Evolutionary conservation across 1,140 invertebrate species (phyloP).

Genomic region (Rhyacophila brunnea): DNA sequence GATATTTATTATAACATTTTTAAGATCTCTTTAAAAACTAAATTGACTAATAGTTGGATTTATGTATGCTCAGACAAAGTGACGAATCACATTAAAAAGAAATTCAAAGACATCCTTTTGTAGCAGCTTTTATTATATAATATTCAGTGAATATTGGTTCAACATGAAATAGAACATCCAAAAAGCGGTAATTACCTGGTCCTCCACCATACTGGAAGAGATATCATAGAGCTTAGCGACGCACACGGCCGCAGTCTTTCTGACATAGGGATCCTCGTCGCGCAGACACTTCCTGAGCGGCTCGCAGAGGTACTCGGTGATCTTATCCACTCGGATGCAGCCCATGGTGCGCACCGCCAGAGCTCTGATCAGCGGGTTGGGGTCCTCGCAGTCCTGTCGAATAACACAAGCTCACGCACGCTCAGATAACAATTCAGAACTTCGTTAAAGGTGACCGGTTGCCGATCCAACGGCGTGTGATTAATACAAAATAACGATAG

Average conservation of each 20-base stretch:
- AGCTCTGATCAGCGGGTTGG: constrained; percentile 97
- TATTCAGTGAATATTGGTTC: neutral
- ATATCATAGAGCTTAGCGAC: constrained; percentile 99
- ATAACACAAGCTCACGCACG: constrained; percentile 9
- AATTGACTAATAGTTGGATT: too few relatives aligned
- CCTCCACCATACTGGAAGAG: constrained; percentile 94
- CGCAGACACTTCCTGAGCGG: constrained; percentile 97
- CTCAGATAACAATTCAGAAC: too few relatives aligned
- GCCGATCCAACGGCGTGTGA: neutral
- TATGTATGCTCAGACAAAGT: too few relatives aligned
- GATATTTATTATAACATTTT: too few relatives aligned
- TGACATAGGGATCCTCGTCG: constrained; percentile 99
- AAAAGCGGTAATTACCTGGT: constrained; percentile 54
- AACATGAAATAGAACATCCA: too few relatives aligned
- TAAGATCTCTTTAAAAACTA: too few relatives aligned
- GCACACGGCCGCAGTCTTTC: constrained; percentile 99
- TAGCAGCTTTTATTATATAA: too few relatives aligned
- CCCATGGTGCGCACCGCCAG: constrained; percentile 99
- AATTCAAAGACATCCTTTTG: too few relatives aligned
- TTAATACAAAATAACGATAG: neutral
- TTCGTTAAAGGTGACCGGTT: neutral
- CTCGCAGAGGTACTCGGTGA: constrained; percentile 99
- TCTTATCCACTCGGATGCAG: constrained; percentile 99
- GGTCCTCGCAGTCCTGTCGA: constrained; percentile 96
- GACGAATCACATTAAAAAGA: too few relatives aligned